A percentile compares a stretch with the other conserved stretches of the same genome.
phyloP scores from a whole-genome alignment of 2,113 vertebrate species.

The Stigmatopora argus region DNA sequence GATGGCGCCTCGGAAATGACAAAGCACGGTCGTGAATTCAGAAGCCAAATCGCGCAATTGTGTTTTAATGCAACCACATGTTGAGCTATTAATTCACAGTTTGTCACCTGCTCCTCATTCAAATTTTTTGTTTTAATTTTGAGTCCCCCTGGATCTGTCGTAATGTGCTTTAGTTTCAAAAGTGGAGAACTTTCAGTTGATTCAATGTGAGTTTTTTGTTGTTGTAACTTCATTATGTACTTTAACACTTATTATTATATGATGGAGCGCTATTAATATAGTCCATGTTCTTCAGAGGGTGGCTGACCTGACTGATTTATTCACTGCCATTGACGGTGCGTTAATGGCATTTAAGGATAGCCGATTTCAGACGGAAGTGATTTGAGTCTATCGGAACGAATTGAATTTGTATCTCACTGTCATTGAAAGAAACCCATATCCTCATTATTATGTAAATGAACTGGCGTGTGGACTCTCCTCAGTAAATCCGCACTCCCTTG shows the following conservation, averaged over 20 bases:
- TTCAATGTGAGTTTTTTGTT: no score
- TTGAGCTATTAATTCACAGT: slow-evolving; percentile 8
- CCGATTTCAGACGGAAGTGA: neutral
- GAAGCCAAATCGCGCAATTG: slow-evolving; percentile 6
- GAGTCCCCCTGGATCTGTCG: neutral
- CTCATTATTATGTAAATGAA: neutral
- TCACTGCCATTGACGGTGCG: no score
- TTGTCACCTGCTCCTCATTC: slow-evolving; percentile 1
- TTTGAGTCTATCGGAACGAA: neutral
- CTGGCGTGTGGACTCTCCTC: neutral
- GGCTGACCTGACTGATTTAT: no score
- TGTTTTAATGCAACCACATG: slow-evolving; percentile 3
- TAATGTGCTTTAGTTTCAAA: slow-evolving; percentile 5
- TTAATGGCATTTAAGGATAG: slow-evolving; percentile 19
- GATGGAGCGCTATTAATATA: no score
- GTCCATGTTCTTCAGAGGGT: no score
- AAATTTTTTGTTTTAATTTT: neutral
- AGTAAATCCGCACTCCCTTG: neutral
- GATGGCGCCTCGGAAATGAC: neutral
- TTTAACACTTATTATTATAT: no score
- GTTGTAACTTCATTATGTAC: no score
- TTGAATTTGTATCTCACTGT: neutral
- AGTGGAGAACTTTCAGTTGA: no score
- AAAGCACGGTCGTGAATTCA: slow-evolving; percentile 7
- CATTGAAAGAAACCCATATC: neutral